Evolutionary conservation across 2,888 invertebrate species (phyloP).

Genomic region (Diaprepes abbreviatus): DNA sequence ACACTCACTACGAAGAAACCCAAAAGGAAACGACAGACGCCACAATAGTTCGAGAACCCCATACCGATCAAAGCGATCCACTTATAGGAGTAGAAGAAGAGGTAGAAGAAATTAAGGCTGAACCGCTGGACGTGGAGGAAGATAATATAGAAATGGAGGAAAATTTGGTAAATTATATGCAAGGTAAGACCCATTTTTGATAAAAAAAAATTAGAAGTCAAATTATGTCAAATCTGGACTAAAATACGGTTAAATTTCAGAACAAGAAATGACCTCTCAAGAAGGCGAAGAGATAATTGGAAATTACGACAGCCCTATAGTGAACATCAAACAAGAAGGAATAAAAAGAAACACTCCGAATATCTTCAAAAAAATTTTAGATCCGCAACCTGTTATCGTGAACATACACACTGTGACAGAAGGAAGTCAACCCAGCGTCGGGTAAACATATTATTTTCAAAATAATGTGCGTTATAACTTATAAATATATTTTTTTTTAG

Average conservation of each 20-base stretch:
- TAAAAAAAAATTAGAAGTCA: not conserved
- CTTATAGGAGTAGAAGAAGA: slow-evolving; percentile 50
- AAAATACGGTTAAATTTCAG: slow-evolving; percentile 10
- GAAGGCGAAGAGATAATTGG: slow-evolving; percentile 55
- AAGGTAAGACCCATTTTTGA: slow-evolving; percentile 33
- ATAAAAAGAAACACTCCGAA: slow-evolving; percentile 23
- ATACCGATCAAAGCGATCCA: slow-evolving; percentile 53
- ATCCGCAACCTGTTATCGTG: slow-evolving; percentile 50
- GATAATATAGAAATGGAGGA: slow-evolving; percentile 55
- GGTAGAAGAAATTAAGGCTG: slow-evolving; percentile 62
- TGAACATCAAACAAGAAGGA: slow-evolving; percentile 43
- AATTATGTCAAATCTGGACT: not conserved
- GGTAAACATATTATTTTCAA: no score
- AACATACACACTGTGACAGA: slow-evolving; percentile 51
- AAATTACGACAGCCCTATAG: slow-evolving; percentile 53
- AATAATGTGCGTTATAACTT: no score
- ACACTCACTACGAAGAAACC: slow-evolving; percentile 51
- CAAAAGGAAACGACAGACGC: slow-evolving; percentile 50
- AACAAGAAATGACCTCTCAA: slow-evolving; percentile 48
- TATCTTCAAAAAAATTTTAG: slow-evolving; percentile 39
- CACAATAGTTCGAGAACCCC: slow-evolving; percentile 51
- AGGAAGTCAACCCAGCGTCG: slow-evolving; percentile 16
- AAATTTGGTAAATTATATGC: slow-evolving; percentile 52
- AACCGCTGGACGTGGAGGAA: slow-evolving; percentile 63
- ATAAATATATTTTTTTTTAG: slow-evolving; percentile 24